These are phyloP conservation scores for Scaptomyza parva DNA, from an alignment of 2,888 invertebrate genomes.

Conservation along the genomic window DNA sequence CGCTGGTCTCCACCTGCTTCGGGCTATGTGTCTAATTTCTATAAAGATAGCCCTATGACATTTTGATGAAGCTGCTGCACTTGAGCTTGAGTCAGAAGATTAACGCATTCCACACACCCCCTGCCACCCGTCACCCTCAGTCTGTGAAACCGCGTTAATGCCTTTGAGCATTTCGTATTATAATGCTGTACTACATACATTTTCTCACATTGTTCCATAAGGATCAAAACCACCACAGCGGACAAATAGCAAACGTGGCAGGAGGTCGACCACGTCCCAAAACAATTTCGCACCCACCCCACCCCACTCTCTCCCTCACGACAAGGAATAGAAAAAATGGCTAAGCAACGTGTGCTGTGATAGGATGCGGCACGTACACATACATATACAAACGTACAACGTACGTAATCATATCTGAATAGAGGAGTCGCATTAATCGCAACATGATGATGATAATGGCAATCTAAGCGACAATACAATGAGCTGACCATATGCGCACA, in stretches of 20 bases:
- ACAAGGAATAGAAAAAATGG: constrained; percentile 5
- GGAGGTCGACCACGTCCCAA: constrained; percentile 44
- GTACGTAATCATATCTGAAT: constrained; percentile 26
- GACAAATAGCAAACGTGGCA: constrained; percentile 38
- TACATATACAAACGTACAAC: not conserved
- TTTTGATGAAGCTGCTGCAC: constrained; percentile 44
- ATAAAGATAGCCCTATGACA: constrained; percentile 31
- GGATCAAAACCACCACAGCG: constrained; percentile 22
- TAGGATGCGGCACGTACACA: constrained; percentile 63
- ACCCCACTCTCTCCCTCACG: constrained; percentile 26
- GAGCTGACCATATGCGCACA: constrained; percentile 74
- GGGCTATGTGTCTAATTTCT: constrained; percentile 17
- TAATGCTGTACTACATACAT: constrained; percentile 3
- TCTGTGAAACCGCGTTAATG: constrained; percentile 44
- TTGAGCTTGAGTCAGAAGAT: constrained; percentile 30
- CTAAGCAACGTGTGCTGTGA: constrained; percentile 47
- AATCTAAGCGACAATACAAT: constrained; percentile 72
- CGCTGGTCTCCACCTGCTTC: constrained; percentile 21
- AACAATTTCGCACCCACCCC: constrained; percentile 57
- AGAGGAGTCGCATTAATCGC: constrained; percentile 56
- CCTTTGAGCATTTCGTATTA: constrained; percentile 30
- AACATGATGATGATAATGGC: constrained; percentile 73
- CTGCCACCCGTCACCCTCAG: not conserved
- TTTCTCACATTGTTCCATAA: constrained; percentile 11
- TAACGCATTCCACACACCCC: constrained; percentile 24